Evolutionary conservation across 1,140 invertebrate genomes (phyloP).

Genomic region (Fragariocoptes setiger): DNA sequence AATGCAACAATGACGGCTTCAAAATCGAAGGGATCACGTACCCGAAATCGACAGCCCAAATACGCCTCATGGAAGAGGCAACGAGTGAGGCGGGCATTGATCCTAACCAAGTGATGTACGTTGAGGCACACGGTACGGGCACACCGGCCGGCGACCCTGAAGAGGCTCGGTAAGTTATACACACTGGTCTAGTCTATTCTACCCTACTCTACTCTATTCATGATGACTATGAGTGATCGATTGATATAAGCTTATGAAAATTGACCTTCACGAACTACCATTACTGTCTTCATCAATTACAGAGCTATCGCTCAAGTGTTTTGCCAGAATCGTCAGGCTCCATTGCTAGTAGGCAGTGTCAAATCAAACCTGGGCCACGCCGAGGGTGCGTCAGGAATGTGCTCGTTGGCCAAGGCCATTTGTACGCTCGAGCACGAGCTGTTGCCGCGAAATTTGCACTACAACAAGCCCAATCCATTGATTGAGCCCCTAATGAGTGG

Average conservation of each 20-base stretch:
- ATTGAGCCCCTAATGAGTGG: slow-evolving; percentile 60
- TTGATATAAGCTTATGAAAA: too few relatives aligned
- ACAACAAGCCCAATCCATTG: slow-evolving; percentile 44
- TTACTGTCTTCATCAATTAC: too few relatives aligned
- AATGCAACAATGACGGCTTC: slow-evolving; percentile 55
- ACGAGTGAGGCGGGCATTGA: slow-evolving; percentile 14
- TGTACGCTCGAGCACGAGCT: slow-evolving; percentile 55
- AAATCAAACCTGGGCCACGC: slow-evolving; percentile 76
- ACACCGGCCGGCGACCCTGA: slow-evolving; percentile 60
- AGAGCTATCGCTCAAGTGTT: slow-evolving; percentile 70
- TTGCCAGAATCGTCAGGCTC: slow-evolving; percentile 27
- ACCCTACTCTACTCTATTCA: too few relatives aligned
- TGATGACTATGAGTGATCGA: too few relatives aligned
- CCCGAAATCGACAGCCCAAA: slow-evolving; percentile 12
- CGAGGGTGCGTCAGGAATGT: slow-evolving; percentile 51
- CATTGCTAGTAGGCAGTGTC: slow-evolving; percentile 49
- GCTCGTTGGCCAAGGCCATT: slow-evolving; percentile 52
- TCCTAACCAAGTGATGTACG: slow-evolving; percentile 14
- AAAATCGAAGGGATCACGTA: slow-evolving; percentile 44
- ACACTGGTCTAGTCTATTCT: slow-evolving; percentile 79
- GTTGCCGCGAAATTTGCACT: slow-evolving; percentile 75
- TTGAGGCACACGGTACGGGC: slow-evolving; percentile 19
- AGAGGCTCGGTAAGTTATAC: slow-evolving; percentile 59
- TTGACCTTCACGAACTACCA: too few relatives aligned
- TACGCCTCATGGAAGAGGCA: slow-evolving; percentile 13